Percentiles rank a stretch among this genome's conserved stretches.
These are phyloP conservation scores for Trachymyrmex septentrionalis DNA, from an alignment of 1,140 invertebrate genomes.

Conservation along the genomic window DNA sequence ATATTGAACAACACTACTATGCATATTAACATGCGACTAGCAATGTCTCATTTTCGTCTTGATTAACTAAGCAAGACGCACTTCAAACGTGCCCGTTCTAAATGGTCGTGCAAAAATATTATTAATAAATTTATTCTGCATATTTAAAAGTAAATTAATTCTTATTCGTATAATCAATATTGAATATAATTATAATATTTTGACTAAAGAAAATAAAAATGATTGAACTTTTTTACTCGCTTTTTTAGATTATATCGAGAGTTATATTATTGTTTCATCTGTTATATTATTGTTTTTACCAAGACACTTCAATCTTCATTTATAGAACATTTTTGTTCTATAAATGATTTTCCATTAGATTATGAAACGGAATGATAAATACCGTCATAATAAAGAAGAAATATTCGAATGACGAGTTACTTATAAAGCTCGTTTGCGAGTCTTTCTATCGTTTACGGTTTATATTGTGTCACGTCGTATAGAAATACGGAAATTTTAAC, in stretches of 20 bases:
- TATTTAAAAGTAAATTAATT: background rate
- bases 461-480: background rate
- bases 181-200: background rate
- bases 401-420: background rate
- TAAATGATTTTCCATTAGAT: conserved; percentile 11
- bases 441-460: background rate
- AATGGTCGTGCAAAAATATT: background rate
- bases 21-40: conserved; percentile 9
- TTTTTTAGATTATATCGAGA: background rate
- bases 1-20: conserved; percentile 8
- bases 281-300: background rate
- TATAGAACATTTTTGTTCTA: background rate
- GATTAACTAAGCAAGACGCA: conserved; percentile 10
- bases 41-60: background rate
- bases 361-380: background rate
- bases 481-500: conserved; percentile 19
- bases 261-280: background rate
- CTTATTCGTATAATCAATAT: background rate
- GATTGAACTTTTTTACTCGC: background rate
- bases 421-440: background rate
- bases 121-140: background rate
- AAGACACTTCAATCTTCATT: background rate
- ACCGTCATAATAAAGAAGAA: conserved; percentile 5
- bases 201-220: background rate
- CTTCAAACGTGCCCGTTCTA: background rate